These are phyloP conservation scores for Bucorvus abyssinicus DNA, from an alignment of 2,797 vertebrate species.

Conservation along the genomic window DNA sequence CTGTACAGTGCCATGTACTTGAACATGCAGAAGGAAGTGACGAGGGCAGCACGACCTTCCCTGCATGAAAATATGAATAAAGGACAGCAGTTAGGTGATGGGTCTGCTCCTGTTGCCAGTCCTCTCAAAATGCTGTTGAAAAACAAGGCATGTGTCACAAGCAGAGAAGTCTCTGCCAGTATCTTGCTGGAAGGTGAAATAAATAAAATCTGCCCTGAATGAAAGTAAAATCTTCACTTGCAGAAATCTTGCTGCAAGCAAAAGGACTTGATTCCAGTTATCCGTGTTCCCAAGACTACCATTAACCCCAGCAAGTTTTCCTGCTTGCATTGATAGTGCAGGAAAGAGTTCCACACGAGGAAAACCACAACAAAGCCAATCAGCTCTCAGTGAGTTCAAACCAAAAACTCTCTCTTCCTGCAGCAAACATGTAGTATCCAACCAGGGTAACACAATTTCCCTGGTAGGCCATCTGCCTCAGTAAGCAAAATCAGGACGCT, in stretches of 20 bases:
- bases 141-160: not conserved
- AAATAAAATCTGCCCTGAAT: not conserved
- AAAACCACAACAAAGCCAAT: not conserved
- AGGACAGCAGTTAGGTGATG: not conserved
- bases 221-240: not conserved
- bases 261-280: not conserved
- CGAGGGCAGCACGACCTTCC: constrained; percentile 79
- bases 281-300: not conserved
- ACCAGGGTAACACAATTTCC: not conserved
- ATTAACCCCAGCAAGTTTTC: not conserved
- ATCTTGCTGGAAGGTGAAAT: not conserved
- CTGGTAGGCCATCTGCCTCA: not conserved
- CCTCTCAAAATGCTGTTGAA: not conserved
- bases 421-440: not conserved
- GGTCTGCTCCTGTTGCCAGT: not conserved
- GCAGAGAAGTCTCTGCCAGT: not conserved
- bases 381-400: not conserved
- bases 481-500: not conserved
- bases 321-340: not conserved
- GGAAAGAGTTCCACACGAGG: not conserved
- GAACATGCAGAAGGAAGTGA: constrained; percentile 82
- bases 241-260: not conserved
- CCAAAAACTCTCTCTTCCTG: not conserved
- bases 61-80: constrained; percentile 44
- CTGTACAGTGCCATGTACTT: constrained; percentile 85